Evolutionary conservation across 2,797 vertebrate species (phyloP), one percentile per base, ranked within the genome.

Genomic region (Botia kubotai): DNA sequence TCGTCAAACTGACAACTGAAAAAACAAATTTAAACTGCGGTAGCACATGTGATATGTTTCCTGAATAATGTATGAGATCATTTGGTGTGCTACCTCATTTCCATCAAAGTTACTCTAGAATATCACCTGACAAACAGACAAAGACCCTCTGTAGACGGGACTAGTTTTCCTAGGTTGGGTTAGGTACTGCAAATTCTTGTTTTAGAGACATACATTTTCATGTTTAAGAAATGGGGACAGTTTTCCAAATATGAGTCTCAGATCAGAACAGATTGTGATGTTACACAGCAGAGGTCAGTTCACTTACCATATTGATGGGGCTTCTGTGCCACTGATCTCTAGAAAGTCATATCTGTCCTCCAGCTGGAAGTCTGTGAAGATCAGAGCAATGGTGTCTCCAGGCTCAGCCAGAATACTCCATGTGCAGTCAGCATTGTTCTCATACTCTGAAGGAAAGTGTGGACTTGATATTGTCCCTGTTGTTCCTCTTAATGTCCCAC

Each of bases 261-360:
- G 52, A 81, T 72, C 26, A 70, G 69, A 57, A 81, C 55, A 69
- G 79, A 79, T 60, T 73, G 65, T 6, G 21, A 19, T 39, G 26
- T 75, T 60, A 71, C 52, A 48, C 21, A 52, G 72, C n/a, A 53
- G 39, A 29, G 69, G 75, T 58, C 63, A 69, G 63, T 72, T 78
- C 52, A 93, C 97, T 97, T 90, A 97, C 98, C 98, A 99, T 92
- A 99, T 96, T 75, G 97, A 98, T 0, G 98, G 98, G 0, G 96
- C 97, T 87, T 99, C 98, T 4, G 98, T 98, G 63, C 98, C 98
- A n/a, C 97, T 98, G 92, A 99, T 98, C 90, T 99, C 98, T 79
- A 99, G 90, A 88, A 98, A 98, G 89, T 99, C 98, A 4, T 99
- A 99, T 79, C 97, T 96, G 90, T 99, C 98, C 87, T 99, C 98